A percentile compares a stretch with the other conserved stretches of the same genome.
Conservation (phyloP, 1,140 invertebrate genomes). For the Lethocerus indicus region DNA sequence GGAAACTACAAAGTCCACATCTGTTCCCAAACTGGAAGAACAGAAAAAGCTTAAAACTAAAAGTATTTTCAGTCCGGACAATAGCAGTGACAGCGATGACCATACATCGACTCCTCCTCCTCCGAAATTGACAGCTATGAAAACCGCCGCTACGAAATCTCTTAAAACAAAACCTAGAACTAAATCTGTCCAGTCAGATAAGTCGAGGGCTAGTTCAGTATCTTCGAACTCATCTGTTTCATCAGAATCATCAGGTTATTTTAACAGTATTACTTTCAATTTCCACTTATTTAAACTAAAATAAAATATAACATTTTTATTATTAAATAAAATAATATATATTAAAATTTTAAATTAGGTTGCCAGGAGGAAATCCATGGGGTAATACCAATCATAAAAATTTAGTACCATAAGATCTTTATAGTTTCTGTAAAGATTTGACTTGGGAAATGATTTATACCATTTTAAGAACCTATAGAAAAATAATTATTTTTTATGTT, state of each 20-base stretch:
- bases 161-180: conserved; percentile 19
- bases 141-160: conserved; percentile 23
- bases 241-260: conserved; percentile 21
- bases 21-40: conserved; percentile 18
- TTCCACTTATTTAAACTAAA: not conserved
- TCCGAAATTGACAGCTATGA: conserved; percentile 26
- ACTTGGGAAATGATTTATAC: too few species aligned
- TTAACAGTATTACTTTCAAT: not conserved
- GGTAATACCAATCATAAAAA: too few species aligned
- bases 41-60: conserved; percentile 49
- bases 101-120: conserved; percentile 20
- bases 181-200: conserved; percentile 22
- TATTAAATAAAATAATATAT: too few species aligned
- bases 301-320: too few species aligned
- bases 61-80: conserved; percentile 67
- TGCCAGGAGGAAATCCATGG: too few species aligned
- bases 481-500: too few species aligned
- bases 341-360: too few species aligned
- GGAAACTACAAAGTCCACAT: conserved; percentile 24
- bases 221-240: conserved; percentile 25
- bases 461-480: too few species aligned
- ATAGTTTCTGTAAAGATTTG: too few species aligned
- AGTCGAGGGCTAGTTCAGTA: conserved; percentile 25
- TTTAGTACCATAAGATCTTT: too few species aligned
- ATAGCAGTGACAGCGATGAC: conserved; percentile 54